Evolutionary conservation across 2,888 invertebrate species (phyloP), one percentile per base, ranked within the genome.

Genomic region (Protula sp.): DNA sequence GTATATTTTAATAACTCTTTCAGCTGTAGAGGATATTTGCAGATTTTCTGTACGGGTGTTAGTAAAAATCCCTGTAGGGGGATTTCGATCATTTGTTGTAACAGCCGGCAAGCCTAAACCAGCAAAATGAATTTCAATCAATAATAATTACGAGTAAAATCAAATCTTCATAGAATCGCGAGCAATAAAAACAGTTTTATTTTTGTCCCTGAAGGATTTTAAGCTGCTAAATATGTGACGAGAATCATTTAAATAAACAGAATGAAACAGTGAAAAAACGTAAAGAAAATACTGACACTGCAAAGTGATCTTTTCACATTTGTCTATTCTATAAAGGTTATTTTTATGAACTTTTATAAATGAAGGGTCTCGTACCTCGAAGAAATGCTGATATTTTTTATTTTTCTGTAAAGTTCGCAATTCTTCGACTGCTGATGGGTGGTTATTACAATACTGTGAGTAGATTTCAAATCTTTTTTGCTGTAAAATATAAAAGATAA

Each of bases 381-480:
- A 89, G 80, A 90, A 90, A 75, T 87, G 87, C 69, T 85, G 85
- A 75, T 88, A 89, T 72, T 86, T 85, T 72, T 86, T 85, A 72
- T 86, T 85, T 66, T 86, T 85, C 75, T 87, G 87, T 55, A 90
- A 83, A 72, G 87, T 86, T 74, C 87, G 86, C 58, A 90, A 82
- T 52, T 88, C 87, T 45, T 87, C 87, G 65, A 86, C 87, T 29
- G 91, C 90, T 76, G 89, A 85, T 19, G 91, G 89, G 80, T 92
- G 91, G 74, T 90, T 89, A 82, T 91, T 92, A 77, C 92, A 92
- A 79, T 92, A 92, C 68, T 90, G 89, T 28, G 91, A 90, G 79
- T 92, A 92, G 81, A 91, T 88, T 72, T 88, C 86, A 81, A 92
- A 92, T 28, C 87, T 87, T 57, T 87, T 85, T 76, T 87, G 86